Base-by-base conservation (phyloP, 2,888 invertebrate species). In the Dryocosmus kuriphilus region DNA sequence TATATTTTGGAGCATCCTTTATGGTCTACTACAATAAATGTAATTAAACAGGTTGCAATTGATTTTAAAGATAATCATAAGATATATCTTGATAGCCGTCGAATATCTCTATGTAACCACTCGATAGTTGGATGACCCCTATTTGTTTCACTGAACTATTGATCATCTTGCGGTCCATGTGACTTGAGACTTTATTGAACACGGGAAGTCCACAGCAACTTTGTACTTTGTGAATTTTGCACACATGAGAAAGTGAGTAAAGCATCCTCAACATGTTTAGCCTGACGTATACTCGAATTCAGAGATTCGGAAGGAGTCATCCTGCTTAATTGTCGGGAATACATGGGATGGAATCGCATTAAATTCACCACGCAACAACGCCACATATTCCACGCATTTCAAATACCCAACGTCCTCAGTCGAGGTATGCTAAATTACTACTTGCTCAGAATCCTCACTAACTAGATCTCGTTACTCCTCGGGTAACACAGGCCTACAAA, bases 131-230 rank as follows among this genome's bases (percentile, higher is more conserved):
- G 27, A 67, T 24, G 16, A 19, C 67, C 67, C 46, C 67, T 67
- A 46, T 67, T 67, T 67, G 67, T 46, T 67, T 19, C 67, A n/a
- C 67, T 41, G 1, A 27, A 67, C 67, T 30, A 46, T 67, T 46
- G 67, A 67, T 67, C 30, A 46, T 67, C 19, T 46, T 19, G 67
- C n/a, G 46, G 67, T 67, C 46, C 24, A 46, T 46, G 41, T 46
- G 27, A 19, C 27, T 67, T 24, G n/a, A 46, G 27, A 27, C 46
- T 41, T 46, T 19, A 67, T 46, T 67, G 67, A 46, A 27, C 46
- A 67, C 46, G 46, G 19, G 46, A 27, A 55, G n/a, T 55, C 22
- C 22, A 4, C 22, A 55, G 3, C 22, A 9, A 55, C 55, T 55
- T 55, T 55, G 11, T 55, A 67, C 46, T 46, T 67, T 27, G 46